Conservation (phyloP, 2,113 vertebrate genomes). For the Turnix velox region DNA sequence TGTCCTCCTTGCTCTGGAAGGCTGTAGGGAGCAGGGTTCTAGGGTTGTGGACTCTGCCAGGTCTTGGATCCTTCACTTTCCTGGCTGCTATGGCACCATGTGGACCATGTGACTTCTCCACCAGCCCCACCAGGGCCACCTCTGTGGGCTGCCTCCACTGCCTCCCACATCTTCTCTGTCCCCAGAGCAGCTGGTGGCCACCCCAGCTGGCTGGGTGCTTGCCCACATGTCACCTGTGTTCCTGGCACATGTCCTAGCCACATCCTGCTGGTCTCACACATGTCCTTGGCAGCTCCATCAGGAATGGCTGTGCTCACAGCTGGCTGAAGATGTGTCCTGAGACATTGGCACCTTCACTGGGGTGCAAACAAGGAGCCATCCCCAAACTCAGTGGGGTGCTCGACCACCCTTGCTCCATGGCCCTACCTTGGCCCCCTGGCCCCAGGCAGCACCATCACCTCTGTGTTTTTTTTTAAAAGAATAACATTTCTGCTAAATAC, state of each 20-base stretch:
- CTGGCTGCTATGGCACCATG: not conserved
- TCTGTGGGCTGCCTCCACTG: not conserved
- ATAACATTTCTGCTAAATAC: conserved; percentile 78
- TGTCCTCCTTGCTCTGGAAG: not conserved
- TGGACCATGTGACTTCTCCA: accelerated
- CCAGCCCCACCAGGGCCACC: not conserved
- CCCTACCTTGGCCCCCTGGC: not conserved
- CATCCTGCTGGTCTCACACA: accelerated
- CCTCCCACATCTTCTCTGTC: not conserved
- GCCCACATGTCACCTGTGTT: accelerated
- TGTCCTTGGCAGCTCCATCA: not conserved
- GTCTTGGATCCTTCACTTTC: not conserved
- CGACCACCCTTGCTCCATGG: not conserved
- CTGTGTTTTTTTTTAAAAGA: conserved; percentile 61
- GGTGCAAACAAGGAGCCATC: accelerated
- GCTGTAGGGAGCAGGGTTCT: not conserved
- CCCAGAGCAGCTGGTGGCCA: not conserved
- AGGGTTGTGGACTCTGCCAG: not conserved
- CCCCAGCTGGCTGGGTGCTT: accelerated
- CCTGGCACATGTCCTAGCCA: accelerated
- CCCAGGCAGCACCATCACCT: conserved; percentile 29
- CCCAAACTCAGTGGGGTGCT: not conserved
- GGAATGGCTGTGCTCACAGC: not conserved
- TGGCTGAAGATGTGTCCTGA: not conserved
- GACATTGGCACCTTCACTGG: accelerated